Evolutionary conservation across 2,797 vertebrate species (phyloP).

Genomic region (Gymnopithys bicolor): DNA sequence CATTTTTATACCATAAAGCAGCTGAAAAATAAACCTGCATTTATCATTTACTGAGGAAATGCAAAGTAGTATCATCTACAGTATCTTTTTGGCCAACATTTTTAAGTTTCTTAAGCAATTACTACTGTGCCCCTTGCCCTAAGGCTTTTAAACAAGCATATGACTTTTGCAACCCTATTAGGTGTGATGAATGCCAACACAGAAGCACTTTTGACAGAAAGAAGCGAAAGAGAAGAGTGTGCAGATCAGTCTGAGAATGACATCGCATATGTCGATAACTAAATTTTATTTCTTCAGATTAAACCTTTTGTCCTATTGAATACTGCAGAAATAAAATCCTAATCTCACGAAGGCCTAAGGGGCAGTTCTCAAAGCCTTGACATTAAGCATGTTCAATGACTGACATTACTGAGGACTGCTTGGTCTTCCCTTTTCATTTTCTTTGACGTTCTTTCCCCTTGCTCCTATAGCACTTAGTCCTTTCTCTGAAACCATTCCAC

Average conservation of each 20-base stretch:
- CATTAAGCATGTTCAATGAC: not conserved
- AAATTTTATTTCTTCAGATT: not conserved
- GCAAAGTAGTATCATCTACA: not conserved
- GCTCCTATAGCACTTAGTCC: fast-evolving
- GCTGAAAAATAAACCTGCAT: not conserved
- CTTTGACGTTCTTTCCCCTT: not conserved
- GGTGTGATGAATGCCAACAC: not conserved
- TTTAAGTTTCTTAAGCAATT: not conserved
- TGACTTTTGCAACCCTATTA: constrained; percentile 2
- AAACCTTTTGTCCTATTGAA: not conserved
- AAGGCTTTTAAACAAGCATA: not conserved
- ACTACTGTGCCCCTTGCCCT: not conserved
- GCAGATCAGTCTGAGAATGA: not conserved
- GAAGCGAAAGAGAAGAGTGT: not conserved
- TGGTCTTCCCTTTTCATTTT: not conserved
- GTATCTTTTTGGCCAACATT: not conserved
- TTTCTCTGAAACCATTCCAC: not conserved
- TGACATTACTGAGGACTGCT: not conserved
- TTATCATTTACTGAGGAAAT: not conserved
- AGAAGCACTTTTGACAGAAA: not conserved
- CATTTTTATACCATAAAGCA: not conserved
- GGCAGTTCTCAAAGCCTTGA: not conserved
- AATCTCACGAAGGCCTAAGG: not conserved
- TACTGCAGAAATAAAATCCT: not conserved
- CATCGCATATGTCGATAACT: constrained; percentile 41